A percentile compares a stretch with the other conserved stretches of the same genome.
Evolutionary conservation across 2,888 invertebrate species (phyloP).

Genomic region (Taphrorychus bicolor): DNA sequence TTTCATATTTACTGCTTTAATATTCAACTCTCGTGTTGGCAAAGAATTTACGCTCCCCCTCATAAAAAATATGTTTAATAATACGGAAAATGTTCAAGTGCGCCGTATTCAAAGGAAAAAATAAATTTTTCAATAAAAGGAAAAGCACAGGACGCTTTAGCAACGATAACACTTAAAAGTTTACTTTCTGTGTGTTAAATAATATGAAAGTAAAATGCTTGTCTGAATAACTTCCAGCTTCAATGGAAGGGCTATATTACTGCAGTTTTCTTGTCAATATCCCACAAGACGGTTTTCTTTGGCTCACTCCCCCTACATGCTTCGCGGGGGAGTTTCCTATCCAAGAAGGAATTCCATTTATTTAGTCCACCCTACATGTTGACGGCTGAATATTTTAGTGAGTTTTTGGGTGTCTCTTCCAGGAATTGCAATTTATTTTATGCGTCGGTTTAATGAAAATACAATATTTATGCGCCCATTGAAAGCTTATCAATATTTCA

Average conservation of each 20-base stretch:
- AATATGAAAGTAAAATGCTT: background rate
- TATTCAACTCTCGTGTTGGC: slow-evolving; percentile 36
- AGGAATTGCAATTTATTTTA: slow-evolving; percentile 10
- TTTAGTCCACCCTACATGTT: slow-evolving; percentile 20
- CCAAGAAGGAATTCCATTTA: slow-evolving; percentile 32
- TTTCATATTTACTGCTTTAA: slow-evolving; percentile 38
- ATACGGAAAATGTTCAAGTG: too few relatives aligned
- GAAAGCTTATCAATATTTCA: slow-evolving; percentile 1
- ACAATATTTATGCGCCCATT: slow-evolving; percentile 19
- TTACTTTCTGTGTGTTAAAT: background rate
- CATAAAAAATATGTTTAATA: slow-evolving; percentile 37
- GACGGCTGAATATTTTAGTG: slow-evolving; percentile 28
- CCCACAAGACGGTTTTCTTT: background rate
- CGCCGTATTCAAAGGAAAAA: slow-evolving; percentile 27
- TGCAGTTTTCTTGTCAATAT: background rate
- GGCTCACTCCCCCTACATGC: background rate
- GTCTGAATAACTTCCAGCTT: background rate
- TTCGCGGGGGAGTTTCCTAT: background rate
- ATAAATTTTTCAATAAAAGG: slow-evolving; percentile 26
- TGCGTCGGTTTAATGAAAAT: slow-evolving; percentile 21
- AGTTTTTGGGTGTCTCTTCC: slow-evolving; percentile 11
- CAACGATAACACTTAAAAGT: background rate
- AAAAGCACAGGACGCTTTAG: background rate
- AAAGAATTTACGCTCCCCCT: slow-evolving; percentile 25
- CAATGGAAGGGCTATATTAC: background rate